phyloP scores from a whole-genome alignment of 2,797 vertebrate species.

The Thalassophryne amazonica region DNA sequence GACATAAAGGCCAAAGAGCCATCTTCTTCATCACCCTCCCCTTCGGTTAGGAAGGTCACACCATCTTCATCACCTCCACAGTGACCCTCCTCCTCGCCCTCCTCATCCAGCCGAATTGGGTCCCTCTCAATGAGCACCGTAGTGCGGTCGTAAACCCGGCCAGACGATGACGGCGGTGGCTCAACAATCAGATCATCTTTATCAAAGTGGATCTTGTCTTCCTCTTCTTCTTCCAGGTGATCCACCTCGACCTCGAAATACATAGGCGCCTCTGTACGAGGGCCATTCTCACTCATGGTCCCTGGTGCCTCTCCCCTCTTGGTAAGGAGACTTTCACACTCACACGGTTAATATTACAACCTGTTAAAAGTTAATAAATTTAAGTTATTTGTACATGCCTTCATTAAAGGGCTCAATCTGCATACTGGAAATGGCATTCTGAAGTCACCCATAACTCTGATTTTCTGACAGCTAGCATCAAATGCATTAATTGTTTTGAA shows the following conservation, averaged over 20 bases:
- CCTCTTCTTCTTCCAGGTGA: slow-evolving; percentile 77
- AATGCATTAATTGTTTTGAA: too few species aligned
- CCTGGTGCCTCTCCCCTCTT: slow-evolving; percentile 66
- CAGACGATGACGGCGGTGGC: slow-evolving; percentile 84
- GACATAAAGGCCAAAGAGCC: slow-evolving; percentile 87
- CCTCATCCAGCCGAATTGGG: slow-evolving; percentile 89
- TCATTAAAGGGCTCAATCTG: not conserved
- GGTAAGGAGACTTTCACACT: slow-evolving; percentile 52
- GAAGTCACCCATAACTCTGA: too few species aligned
- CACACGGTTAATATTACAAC: slow-evolving; percentile 6
- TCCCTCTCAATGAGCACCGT: slow-evolving; percentile 98
- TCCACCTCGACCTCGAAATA: slow-evolving; percentile 88
- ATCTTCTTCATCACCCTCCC: slow-evolving; percentile 87
- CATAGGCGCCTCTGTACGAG: slow-evolving; percentile 80
- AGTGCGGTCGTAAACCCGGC: slow-evolving; percentile 92
- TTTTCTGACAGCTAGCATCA: too few species aligned
- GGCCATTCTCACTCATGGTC: slow-evolving; percentile 96
- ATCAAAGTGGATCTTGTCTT: slow-evolving; percentile 85
- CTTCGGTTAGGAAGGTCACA: slow-evolving; percentile 88
- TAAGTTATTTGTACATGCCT: not conserved
- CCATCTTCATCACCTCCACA: slow-evolving; percentile 83
- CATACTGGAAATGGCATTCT: too few species aligned
- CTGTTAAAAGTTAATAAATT: slow-evolving; percentile 6
- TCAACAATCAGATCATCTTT: slow-evolving; percentile 82
- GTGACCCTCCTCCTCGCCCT: slow-evolving; percentile 88